Evolutionary conservation across 2,888 invertebrate genomes (phyloP).

Genomic region (Aporophyla lueneburgensis): DNA sequence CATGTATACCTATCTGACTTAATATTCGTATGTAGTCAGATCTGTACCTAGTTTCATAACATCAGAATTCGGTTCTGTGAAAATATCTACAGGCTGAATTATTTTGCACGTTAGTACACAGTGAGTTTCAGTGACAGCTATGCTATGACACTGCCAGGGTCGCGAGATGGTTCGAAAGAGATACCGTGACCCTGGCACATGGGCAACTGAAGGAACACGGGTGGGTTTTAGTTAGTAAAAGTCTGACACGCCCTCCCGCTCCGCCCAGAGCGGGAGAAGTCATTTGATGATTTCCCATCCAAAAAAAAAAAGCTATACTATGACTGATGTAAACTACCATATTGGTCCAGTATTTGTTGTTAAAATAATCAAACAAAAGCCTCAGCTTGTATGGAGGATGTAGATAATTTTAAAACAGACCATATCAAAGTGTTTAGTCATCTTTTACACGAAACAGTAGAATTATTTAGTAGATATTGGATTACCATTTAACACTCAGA

Average conservation of each 20-base stretch:
- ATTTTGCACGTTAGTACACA: not conserved
- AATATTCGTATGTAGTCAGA: slow-evolving; percentile 4
- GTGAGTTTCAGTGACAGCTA: not conserved
- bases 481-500: not conserved
- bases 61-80: not conserved
- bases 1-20: not conserved
- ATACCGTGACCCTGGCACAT: too few relatives aligned
- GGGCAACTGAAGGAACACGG: too few relatives aligned
- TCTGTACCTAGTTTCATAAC: slow-evolving; percentile 21
- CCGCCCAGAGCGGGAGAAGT: too few relatives aligned
- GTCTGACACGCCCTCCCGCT: too few relatives aligned
- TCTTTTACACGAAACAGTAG: not conserved
- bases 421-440: slow-evolving; percentile 12
- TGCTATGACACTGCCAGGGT: too few relatives aligned
- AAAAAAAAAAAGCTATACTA: too few relatives aligned
- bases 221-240: too few relatives aligned
- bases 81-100: not conserved
- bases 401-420: slow-evolving; percentile 13
- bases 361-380: slow-evolving; percentile 6
- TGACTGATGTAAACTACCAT: not conserved
- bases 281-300: too few relatives aligned
- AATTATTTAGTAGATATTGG: not conserved
- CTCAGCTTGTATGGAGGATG: slow-evolving; percentile 24
- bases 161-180: too few relatives aligned
- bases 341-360: not conserved